phyloP scores from a whole-genome alignment of 2,797 vertebrate genomes.

The Micropoecilia bifurca region DNA sequence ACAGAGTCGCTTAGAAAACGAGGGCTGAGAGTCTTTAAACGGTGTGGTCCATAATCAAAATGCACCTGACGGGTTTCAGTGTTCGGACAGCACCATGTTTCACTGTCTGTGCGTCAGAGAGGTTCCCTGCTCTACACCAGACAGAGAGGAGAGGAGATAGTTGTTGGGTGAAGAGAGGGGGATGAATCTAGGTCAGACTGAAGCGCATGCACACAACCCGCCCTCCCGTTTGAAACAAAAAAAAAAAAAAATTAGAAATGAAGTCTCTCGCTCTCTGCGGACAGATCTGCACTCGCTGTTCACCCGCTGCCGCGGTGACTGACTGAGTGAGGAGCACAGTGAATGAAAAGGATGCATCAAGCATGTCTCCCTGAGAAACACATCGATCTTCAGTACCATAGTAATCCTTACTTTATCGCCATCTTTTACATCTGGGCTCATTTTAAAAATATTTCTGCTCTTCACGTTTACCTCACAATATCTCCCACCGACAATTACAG shows the following conservation, averaged over 20 bases:
- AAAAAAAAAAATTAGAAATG: constrained; percentile 22
- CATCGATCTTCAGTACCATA: constrained; percentile 65
- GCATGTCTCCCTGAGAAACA: constrained; percentile 81
- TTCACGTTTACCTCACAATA: constrained; percentile 32
- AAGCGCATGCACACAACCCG: constrained; percentile 53
- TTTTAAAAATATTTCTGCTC: constrained; percentile 33
- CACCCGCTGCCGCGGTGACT: constrained; percentile 29
- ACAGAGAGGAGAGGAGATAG: constrained; percentile 20
- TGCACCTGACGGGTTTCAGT: constrained; percentile 64
- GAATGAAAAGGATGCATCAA: constrained; percentile 72
- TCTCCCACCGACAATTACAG: neutral
- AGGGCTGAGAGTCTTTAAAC: constrained; percentile 61
- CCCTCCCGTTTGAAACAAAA: neutral
- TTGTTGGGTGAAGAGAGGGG: constrained; percentile 26
- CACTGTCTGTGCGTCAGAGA: constrained; percentile 51
- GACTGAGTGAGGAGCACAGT: constrained; percentile 44
- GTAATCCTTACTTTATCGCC: constrained; percentile 39
- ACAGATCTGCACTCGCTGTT: constrained; percentile 55
- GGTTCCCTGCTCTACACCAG: constrained; percentile 65
- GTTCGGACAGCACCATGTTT: constrained; percentile 75
- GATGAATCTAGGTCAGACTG: constrained; percentile 75
- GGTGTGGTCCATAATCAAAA: constrained; percentile 76
- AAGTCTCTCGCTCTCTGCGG: constrained; percentile 41
- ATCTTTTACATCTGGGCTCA: constrained; percentile 44
- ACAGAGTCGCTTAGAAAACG: constrained; percentile 67